Evolutionary conservation across 2,888 invertebrate genomes (phyloP), one percentile per base, ranked within the genome.

Genomic region (Heliconius aoede): DNA sequence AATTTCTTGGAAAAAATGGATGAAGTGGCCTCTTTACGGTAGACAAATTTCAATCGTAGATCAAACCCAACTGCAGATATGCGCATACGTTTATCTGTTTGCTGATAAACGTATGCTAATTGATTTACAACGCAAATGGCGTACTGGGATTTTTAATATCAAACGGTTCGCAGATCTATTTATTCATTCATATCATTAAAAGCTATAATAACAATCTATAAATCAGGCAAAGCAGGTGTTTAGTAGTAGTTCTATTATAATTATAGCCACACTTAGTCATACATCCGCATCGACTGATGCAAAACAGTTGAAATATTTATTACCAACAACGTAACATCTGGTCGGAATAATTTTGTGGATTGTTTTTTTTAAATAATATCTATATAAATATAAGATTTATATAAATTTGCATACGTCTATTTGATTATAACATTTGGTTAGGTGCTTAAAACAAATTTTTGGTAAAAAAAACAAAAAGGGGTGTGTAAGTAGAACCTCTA

Each of bases 261-360:
- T 73, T 55, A 76, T 68, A 76, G 71, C 51, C 76, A 79, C 72
- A 74, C 69, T 78, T 81, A 74, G 80, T 77, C 78, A 78, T 77
- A 80, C 78, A 81, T 81, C 81, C 81, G 81, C 81, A 73, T 81
- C 73, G 75, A 72, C 71, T 73, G 77, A 78, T 78, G 73, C 72
- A 79, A 78, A 76, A 74, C 76, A 77, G 73, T 74, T 78, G 71
- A 72, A 78, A 76, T 76, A 74, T 76, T 78, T 76, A 74, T 76
- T 78, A 79, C 60, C 24, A 26, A 51, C 32, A n/a, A 72, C 30
- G 67, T 30, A 76, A n/a, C 68, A 72, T 72, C 65, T 51, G 67
- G 46, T 76, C 80, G 73, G 76, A 51, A 76, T 65, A 58, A 76
- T 77, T 77, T 76, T 28, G 68, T 61, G 46, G 51, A n/a, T 72